These are phyloP conservation scores for Dimorphilus gyrociliatus DNA, from an alignment of 2,888 invertebrate species.

Conservation along the genomic window DNA sequence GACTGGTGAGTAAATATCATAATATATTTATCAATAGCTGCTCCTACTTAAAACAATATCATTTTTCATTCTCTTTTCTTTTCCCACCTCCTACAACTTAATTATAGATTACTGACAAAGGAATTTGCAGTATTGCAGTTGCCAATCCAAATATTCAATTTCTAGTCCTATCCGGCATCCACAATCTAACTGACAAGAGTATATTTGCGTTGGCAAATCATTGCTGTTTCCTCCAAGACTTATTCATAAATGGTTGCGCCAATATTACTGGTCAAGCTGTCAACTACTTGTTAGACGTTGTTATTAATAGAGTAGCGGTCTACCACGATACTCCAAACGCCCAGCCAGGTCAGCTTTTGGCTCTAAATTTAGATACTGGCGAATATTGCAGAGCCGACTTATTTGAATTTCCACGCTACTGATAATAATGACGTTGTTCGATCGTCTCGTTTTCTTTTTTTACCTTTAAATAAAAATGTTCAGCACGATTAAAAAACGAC, in stretches of 20 bases:
- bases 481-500: too few relatives aligned
- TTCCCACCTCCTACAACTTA: too few relatives aligned
- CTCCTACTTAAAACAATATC: not conserved
- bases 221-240: constrained; percentile 24
- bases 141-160: too few relatives aligned
- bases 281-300: constrained; percentile 22
- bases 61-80: not conserved
- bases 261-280: constrained; percentile 21
- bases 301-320: constrained; percentile 14
- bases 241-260: constrained; percentile 29
- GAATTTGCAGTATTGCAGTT: too few relatives aligned
- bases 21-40: not conserved
- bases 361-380: constrained; percentile 28
- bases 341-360: constrained; percentile 25
- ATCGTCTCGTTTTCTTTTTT: too few relatives aligned
- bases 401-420: too few relatives aligned
- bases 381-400: constrained; percentile 22
- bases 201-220: constrained; percentile 28
- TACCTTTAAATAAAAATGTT: too few relatives aligned
- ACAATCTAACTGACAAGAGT: constrained; percentile 24
- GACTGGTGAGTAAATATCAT: constrained; percentile 14
- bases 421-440: too few relatives aligned
- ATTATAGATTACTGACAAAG: constrained; percentile 29
- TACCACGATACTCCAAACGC: constrained; percentile 27
- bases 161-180: constrained; percentile 24